A percentile compares a stretch with the other conserved stretches of the same genome.
These are phyloP conservation scores for Dicycla oo DNA, from an alignment of 2,888 invertebrate species.

Conservation along the genomic window DNA sequence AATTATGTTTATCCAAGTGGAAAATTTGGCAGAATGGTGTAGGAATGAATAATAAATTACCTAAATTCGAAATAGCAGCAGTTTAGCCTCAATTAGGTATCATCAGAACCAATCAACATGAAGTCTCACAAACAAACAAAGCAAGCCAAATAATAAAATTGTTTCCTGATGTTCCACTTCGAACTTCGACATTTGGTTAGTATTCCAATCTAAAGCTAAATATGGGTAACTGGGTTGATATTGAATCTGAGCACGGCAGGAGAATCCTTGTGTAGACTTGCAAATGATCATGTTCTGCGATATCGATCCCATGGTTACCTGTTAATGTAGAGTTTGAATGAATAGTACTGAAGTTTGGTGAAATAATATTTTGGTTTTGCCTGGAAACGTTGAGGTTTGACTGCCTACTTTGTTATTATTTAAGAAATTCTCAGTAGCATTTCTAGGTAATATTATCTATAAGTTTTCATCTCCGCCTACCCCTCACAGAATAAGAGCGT, in stretches of 20 bases:
- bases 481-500: neutral
- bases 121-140: no score
- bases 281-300: neutral
- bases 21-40: no score
- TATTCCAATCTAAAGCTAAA: no score
- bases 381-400: neutral
- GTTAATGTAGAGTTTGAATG: neutral
- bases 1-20: no score
- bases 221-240: neutral
- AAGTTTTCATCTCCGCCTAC: neutral
- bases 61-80: no score
- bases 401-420: neutral
- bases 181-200: no score
- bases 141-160: no score
- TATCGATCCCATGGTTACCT: neutral
- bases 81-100: no score
- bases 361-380: neutral
- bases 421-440: neutral
- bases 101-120: no score
- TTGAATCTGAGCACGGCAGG: constrained; percentile 5
- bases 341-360: neutral
- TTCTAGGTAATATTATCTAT: neutral
- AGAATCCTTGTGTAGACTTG: constrained; percentile 3
- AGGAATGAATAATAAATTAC: no score
- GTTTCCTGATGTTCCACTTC: no score